A percentile compares a stretch with the other conserved stretches of the same genome.
Conservation (phyloP, 1,140 invertebrate genomes). For the Neotoxoptera formosana region DNA sequence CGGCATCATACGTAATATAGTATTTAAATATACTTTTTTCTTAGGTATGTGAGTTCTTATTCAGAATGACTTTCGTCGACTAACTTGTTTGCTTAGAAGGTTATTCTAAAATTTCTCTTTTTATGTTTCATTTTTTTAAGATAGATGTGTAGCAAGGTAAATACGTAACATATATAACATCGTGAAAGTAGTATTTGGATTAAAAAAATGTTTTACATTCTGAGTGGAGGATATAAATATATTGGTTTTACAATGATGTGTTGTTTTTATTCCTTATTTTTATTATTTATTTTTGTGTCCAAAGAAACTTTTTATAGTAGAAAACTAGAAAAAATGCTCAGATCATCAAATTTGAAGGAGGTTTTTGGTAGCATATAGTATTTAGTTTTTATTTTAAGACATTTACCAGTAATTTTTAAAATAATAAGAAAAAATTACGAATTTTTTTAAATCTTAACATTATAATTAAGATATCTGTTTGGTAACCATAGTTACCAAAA, state of each 20-base stretch:
- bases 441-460: too few relatives aligned
- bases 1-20: background rate
- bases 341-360: background rate
- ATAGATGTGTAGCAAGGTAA: background rate
- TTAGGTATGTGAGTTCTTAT: background rate
- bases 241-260: background rate
- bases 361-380: background rate
- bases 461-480: too few relatives aligned
- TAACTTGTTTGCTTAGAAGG: background rate
- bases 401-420: background rate
- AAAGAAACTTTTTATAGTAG: background rate
- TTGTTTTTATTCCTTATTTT: background rate
- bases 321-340: background rate
- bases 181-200: constrained; percentile 19
- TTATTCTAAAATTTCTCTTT: constrained; percentile 29
- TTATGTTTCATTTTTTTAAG: background rate
- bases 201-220: background rate
- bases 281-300: background rate
- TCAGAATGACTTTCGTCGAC: background rate
- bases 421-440: background rate
- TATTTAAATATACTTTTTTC: background rate
- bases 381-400: background rate
- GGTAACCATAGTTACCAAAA: too few relatives aligned
- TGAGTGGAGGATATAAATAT: background rate
- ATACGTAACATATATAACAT: background rate